Percentiles rank a stretch among this genome's conserved stretches.
Conservation (phyloP, 2,113 vertebrate species). For the crab-eating macaque (Macaca fascicularis) region DNA sequence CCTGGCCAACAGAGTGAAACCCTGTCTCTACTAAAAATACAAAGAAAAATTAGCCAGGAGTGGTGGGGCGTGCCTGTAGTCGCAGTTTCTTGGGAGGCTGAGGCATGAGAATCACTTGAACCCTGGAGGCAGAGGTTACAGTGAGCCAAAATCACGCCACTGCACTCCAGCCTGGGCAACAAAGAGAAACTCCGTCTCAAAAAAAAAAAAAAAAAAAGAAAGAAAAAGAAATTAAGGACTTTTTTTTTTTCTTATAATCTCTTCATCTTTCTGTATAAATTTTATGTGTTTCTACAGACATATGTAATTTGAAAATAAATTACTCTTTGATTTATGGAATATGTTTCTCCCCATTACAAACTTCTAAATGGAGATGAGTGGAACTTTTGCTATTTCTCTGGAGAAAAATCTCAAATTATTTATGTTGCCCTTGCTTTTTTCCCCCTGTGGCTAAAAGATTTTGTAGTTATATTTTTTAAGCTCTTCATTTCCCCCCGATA, state of each 20-base stretch:
- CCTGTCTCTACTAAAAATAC: no score
- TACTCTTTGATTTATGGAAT: not conserved
- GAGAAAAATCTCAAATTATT: not conserved
- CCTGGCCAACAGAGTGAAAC: no score
- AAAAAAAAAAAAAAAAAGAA: no score
- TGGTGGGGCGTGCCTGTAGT: no score
- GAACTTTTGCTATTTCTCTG: not conserved
- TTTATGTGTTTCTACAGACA: not conserved
- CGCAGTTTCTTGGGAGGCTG: no score
- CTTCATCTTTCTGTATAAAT: not conserved
- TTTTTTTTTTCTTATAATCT: not conserved
- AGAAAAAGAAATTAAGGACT: no score
- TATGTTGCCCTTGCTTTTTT: not conserved
- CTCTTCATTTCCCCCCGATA: not conserved
- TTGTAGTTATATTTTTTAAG: not conserved
- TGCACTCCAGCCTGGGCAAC: no score
- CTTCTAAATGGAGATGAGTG: not conserved
- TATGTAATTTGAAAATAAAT: not conserved
- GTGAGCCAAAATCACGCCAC: no score
- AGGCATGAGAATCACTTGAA: no score
- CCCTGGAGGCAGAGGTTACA: no score
- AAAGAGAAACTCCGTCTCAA: no score
- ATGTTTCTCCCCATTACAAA: not conserved
- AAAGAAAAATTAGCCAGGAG: no score
- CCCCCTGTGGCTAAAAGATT: not conserved